Conservation (phyloP, 2,888 invertebrate species). For the Apoda limacodes region DNA sequence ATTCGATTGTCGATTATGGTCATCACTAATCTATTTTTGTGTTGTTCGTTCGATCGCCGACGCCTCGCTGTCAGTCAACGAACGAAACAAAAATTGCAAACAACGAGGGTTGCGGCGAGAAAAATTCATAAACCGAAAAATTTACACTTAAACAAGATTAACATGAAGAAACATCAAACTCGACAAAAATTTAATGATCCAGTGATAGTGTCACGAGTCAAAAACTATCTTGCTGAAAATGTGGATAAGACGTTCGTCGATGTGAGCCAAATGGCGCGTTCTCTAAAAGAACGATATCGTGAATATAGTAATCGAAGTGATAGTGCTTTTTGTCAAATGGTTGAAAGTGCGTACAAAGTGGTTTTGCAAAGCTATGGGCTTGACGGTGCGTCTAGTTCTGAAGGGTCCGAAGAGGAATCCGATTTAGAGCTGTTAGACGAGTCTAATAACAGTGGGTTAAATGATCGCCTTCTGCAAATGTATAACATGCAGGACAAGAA, state of each 20-base stretch:
- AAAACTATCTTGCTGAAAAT: conserved; percentile 84
- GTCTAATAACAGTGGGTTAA: conserved; percentile 77
- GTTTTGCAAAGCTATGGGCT: conserved; percentile 77
- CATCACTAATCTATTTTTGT: too few species aligned
- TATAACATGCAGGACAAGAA: conserved; percentile 64
- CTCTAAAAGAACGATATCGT: conserved; percentile 76
- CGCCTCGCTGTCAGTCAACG: too few species aligned
- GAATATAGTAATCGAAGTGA: conserved; percentile 87
- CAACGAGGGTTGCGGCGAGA: too few species aligned
- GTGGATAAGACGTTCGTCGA: conserved; percentile 84
- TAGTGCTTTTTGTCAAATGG: conserved; percentile 80
- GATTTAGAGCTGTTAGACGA: conserved; percentile 83
- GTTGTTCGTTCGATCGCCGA: too few species aligned
- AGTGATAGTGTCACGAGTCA: conserved; percentile 70
- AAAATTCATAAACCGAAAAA: too few species aligned
- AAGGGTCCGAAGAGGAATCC: conserved; percentile 71
- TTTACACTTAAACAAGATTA: too few species aligned
- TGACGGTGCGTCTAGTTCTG: conserved; percentile 69
- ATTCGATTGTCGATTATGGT: too few species aligned
- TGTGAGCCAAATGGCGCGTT: conserved; percentile 86
- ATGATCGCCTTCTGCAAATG: conserved; percentile 65
- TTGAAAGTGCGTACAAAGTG: conserved; percentile 81
- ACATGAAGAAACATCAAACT: conserved; percentile 65
- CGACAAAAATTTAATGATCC: conserved; percentile 65
- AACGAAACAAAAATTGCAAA: too few species aligned